Conservation (phyloP, 2,113 vertebrate species). For the Chaetodon trifascialis region DNA sequence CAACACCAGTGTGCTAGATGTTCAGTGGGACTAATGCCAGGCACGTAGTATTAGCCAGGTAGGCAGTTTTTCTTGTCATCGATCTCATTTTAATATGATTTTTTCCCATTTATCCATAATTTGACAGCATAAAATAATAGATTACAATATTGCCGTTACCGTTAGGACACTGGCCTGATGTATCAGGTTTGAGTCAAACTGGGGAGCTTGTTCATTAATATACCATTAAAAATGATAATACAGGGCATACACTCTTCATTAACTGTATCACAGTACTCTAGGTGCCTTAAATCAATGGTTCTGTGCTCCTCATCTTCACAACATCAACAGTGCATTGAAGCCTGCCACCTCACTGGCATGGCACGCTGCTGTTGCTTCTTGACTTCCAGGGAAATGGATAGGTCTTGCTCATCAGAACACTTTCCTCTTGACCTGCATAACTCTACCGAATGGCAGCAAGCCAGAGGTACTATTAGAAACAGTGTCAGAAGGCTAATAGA, state of each 20-base stretch:
- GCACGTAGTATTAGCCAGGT: neutral
- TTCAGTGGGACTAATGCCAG: neutral
- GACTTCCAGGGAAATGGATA: constrained; percentile 58
- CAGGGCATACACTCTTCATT: neutral
- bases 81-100: neutral
- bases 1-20: neutral
- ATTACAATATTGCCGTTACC: neutral
- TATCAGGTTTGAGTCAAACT: neutral
- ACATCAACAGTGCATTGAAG: constrained; percentile 29
- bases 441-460: constrained; percentile 25
- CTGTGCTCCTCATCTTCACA: constrained; percentile 14
- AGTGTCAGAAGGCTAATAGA: constrained; percentile 25
- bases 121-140: neutral
- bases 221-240: neutral
- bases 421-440: constrained; percentile 57
- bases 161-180: neutral
- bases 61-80: neutral
- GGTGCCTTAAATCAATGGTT: neutral
- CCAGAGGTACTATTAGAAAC: constrained; percentile 46
- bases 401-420: constrained; percentile 58
- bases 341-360: neutral
- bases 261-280: neutral
- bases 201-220: neutral
- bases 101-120: neutral
- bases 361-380: constrained; percentile 46